Conservation (phyloP, 1,140 invertebrate species). For the Schlechtendalia chinensis region DNA sequence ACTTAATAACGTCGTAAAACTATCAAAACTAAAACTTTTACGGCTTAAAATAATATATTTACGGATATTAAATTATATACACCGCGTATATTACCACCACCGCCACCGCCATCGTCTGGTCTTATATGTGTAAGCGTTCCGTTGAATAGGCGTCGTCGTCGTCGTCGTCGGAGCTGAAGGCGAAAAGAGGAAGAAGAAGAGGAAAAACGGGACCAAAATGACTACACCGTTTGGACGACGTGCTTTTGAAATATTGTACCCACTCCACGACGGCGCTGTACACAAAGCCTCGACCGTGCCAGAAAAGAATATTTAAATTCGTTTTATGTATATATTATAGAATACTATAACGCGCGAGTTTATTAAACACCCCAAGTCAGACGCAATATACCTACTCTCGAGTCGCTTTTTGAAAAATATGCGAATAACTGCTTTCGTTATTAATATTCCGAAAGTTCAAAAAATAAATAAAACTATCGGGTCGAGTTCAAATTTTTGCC, state of each 20-base stretch:
- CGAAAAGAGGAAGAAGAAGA: background rate
- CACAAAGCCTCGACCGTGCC: background rate
- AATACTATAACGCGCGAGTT: slow-evolving; percentile 15
- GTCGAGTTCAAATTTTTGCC: background rate
- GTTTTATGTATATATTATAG: background rate
- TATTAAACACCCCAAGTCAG: slow-evolving; percentile 34
- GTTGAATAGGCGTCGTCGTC: slow-evolving; percentile 5
- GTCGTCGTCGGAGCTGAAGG: background rate
- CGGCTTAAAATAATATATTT: slow-evolving; percentile 33
- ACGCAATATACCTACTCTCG: slow-evolving; percentile 32
- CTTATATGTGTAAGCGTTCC: background rate
- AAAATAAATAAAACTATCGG: background rate
- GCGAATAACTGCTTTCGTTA: background rate
- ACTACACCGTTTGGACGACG: slow-evolving; percentile 35
- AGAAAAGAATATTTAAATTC: slow-evolving; percentile 40
- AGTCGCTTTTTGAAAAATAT: slow-evolving; percentile 8
- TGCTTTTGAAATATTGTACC: slow-evolving; percentile 39
- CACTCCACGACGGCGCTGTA: background rate
- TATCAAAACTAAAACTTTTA: slow-evolving; percentile 42
- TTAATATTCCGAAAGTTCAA: background rate
- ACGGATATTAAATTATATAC: slow-evolving; percentile 32
- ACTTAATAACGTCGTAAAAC: slow-evolving; percentile 42
- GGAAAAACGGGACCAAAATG: background rate
- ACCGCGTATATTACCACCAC: background rate
- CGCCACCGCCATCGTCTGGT: background rate